phyloP scores from a whole-genome alignment of 1,140 invertebrate species.

The Polypedilum vanderplanki region DNA sequence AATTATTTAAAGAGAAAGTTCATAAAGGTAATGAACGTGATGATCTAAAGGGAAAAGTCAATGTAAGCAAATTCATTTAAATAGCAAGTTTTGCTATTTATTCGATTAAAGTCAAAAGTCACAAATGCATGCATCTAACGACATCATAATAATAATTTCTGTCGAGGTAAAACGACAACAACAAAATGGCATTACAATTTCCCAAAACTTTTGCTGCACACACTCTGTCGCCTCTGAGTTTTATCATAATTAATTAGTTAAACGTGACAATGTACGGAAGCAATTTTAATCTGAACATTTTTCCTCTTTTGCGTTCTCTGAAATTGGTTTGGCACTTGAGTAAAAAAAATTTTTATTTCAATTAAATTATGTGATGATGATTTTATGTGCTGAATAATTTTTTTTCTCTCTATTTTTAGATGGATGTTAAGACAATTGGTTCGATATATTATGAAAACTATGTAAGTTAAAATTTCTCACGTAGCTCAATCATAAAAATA shows the following conservation, averaged over 20 bases:
- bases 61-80: no score
- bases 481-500: not conserved
- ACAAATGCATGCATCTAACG: no score
- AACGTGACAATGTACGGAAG: slow-evolving; percentile 17
- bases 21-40: no score
- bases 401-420: slow-evolving; percentile 46
- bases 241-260: slow-evolving; percentile 7
- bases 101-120: no score
- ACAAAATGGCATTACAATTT: slow-evolving; percentile 14
- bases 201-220: not conserved
- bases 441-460: slow-evolving; percentile 90
- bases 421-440: slow-evolving; percentile 88
- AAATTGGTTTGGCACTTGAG: no score
- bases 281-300: not conserved
- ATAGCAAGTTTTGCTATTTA: no score
- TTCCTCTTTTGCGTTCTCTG: no score
- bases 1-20: no score
- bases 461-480: slow-evolving; percentile 61
- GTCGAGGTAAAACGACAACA: not conserved
- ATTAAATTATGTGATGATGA: no score
- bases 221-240: not conserved
- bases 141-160: no score
- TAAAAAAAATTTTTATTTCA: no score
- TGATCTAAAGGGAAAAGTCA: no score
- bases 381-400: not conserved